Percentiles rank a stretch among this genome's conserved stretches.
These are phyloP conservation scores for Meles meles DNA, from an alignment of 2,113 vertebrate species.

Conservation along the genomic window DNA sequence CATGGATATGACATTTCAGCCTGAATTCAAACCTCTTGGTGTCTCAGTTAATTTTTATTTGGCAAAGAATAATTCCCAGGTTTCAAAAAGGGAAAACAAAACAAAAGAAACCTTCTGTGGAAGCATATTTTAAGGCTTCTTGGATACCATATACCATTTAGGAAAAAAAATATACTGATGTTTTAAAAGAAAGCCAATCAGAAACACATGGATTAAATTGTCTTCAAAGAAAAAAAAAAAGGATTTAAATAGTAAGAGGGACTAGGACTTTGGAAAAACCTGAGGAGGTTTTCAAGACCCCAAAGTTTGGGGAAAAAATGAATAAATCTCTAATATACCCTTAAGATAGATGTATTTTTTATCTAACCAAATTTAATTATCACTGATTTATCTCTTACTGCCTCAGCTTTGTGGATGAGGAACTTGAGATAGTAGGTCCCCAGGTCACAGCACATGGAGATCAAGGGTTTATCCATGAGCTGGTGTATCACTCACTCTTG, in stretches of 20 bases:
- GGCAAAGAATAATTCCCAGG: constrained; percentile 39
- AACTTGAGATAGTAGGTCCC: neutral
- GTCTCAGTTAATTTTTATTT: constrained; percentile 57
- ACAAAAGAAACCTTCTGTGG: neutral
- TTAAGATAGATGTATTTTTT: constrained; percentile 11
- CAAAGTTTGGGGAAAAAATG: constrained; percentile 40
- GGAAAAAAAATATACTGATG: neutral
- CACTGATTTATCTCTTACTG: neutral
- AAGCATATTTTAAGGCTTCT: constrained; percentile 43
- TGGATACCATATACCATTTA: neutral
- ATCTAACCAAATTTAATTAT: neutral
- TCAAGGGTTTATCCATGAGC: neutral
- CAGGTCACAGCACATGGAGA: neutral
- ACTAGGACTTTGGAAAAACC: constrained; percentile 39
- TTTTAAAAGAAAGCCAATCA: constrained; percentile 44
- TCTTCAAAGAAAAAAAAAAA: constrained; percentile 26
- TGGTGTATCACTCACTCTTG: neutral
- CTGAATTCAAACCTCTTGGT: constrained; percentile 52
- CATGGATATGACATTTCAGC: constrained; percentile 45
- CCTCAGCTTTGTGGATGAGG: neutral
- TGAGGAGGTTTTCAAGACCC: constrained; percentile 25
- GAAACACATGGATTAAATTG: constrained; percentile 59
- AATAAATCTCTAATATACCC: neutral
- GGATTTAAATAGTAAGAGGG: constrained; percentile 34
- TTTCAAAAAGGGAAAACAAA: constrained; percentile 42